Evolutionary conservation across 2,113 vertebrate species (phyloP).

Genomic region (Parus major): DNA sequence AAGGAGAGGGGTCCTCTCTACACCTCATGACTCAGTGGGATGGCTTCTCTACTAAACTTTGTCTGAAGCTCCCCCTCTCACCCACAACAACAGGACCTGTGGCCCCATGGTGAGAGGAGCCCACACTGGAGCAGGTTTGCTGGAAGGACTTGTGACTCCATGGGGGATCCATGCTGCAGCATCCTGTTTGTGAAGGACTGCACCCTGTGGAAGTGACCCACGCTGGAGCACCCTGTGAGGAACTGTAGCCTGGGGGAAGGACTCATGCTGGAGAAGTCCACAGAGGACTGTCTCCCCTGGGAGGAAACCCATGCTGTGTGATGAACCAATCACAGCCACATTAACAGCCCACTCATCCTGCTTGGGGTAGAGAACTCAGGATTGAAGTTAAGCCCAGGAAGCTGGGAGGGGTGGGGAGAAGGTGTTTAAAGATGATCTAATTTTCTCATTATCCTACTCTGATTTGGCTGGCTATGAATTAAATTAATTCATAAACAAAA

Average conservation of each 20-base stretch:
- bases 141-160: not conserved
- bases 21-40: not conserved
- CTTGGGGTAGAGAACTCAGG: not conserved
- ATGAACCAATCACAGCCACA: not conserved
- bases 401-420: not conserved
- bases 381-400: not conserved
- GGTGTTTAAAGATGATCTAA: not conserved
- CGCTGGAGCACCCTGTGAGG: accelerated
- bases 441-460: not conserved
- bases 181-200: not conserved
- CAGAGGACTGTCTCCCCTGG: not conserved
- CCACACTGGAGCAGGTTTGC: not conserved
- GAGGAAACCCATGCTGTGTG: not conserved
- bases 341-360: not conserved
- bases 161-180: accelerated
- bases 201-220: not conserved
- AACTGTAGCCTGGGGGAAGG: not conserved
- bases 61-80: not conserved
- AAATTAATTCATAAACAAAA: not conserved
- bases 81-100: not conserved
- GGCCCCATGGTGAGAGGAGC: not conserved
- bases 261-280: not conserved
- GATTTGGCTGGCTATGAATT: not conserved
- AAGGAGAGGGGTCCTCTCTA: not conserved
- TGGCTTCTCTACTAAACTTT: not conserved